These are phyloP conservation scores for Erpornis zantholeuca DNA, from an alignment of 2,113 vertebrate genomes.

Conservation along the genomic window DNA sequence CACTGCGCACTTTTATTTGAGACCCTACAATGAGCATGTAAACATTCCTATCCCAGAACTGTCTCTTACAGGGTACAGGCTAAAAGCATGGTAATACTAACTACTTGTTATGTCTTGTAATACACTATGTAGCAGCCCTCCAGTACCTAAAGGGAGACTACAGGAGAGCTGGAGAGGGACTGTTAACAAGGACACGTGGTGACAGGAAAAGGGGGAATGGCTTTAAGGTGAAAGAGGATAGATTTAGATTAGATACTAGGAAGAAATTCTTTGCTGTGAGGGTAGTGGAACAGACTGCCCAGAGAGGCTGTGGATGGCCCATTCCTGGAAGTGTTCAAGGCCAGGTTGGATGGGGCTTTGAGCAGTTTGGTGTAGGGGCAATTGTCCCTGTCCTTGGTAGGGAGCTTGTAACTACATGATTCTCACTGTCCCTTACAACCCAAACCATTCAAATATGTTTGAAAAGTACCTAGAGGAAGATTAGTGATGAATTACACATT, in stretches of 20 bases:
- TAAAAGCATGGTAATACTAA: neutral
- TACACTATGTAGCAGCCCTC: too few relatives aligned
- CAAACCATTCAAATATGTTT: neutral
- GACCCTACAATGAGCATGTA: neutral
- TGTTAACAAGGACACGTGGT: neutral
- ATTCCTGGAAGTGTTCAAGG: neutral
- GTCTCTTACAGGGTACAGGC: neutral
- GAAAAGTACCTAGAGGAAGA: neutral
- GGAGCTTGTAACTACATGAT: neutral
- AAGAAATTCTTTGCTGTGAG: neutral
- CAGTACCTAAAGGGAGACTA: too few relatives aligned
- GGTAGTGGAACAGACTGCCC: neutral
- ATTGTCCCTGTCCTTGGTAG: neutral
- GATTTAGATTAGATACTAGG: neutral
- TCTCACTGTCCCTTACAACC: neutral
- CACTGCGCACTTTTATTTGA: neutral
- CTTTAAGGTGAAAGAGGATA: neutral
- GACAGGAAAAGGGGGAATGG: too few relatives aligned
- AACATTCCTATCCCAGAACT: neutral
- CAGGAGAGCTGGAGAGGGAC: neutral
- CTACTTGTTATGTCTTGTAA: neutral
- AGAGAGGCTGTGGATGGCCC: neutral
- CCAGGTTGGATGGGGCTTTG: fast-evolving
- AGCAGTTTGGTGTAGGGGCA: neutral
- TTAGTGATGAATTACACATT: neutral